Percentiles rank a stretch among this genome's conserved stretches.
Conservation (phyloP, 2,113 vertebrate species). For the Trogon surrucura region DNA sequence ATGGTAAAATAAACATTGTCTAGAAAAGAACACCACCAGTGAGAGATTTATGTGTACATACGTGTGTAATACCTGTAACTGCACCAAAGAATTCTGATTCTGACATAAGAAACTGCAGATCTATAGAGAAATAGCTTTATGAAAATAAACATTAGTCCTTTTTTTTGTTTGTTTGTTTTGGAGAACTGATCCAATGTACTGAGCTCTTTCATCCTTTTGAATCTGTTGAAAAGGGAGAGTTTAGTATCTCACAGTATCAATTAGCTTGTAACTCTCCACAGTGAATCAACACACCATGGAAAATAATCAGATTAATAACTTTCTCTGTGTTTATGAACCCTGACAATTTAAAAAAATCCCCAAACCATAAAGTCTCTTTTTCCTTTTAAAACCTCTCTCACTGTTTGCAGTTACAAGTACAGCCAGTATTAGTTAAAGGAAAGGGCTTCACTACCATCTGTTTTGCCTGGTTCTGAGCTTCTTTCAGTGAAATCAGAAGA, state of each 20-base stretch:
- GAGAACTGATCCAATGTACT: neutral
- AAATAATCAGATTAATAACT: constrained; percentile 23
- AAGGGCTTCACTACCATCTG: constrained; percentile 53
- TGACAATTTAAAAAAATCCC: neutral
- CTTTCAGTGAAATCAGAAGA: constrained; percentile 51
- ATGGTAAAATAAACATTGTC: neutral
- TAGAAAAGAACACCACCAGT: neutral
- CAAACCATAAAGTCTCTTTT: neutral
- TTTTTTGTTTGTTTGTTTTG: neutral
- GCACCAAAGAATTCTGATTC: neutral
- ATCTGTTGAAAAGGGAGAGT: neutral
- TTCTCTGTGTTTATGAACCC: neutral
- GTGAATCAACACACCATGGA: neutral
- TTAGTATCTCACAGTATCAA: neutral
- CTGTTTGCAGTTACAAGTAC: constrained; percentile 27
- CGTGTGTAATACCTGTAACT: neutral
- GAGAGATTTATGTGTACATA: neutral
- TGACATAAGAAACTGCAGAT: neutral
- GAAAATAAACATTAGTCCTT: neutral
- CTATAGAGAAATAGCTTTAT: neutral
- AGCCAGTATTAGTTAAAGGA: constrained; percentile 55
- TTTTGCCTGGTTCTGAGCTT: constrained; percentile 55
- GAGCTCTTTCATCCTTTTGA: neutral
- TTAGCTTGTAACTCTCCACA: neutral
- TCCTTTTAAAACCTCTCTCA: neutral